Conservation (phyloP, 2,797 vertebrate species). For the Poecile montanus region DNA sequence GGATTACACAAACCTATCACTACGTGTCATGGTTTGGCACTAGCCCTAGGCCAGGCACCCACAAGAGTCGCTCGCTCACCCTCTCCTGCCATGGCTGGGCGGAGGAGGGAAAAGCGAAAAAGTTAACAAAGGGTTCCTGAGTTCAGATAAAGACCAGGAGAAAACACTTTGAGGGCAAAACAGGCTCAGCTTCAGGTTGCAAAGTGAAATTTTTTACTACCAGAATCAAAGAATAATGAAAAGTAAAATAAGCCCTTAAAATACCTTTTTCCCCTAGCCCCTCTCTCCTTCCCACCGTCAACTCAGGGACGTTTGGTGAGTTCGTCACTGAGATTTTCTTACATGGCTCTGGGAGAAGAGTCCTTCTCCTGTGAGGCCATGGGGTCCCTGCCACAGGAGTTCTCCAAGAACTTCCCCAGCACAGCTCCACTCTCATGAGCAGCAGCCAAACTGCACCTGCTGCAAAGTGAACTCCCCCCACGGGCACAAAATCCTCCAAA, state of each 20-base stretch:
- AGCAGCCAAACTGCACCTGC: neutral
- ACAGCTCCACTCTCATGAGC: rapidly evolving
- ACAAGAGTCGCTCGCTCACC: rapidly evolving
- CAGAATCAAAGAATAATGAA: neutral
- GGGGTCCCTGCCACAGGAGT: rapidly evolving
- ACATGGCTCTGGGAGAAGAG: rapidly evolving
- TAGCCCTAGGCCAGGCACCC: neutral
- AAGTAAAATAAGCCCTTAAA: neutral
- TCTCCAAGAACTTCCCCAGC: rapidly evolving
- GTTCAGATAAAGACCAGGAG: neutral
- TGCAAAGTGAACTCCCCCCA: rapidly evolving
- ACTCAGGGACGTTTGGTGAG: rapidly evolving
- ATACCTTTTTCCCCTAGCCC: neutral
- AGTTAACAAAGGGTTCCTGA: neutral
- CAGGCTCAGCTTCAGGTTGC: neutral
- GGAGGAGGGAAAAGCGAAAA: neutral
- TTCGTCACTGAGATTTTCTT: neutral
- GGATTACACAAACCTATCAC: neutral
- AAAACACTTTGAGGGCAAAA: neutral
- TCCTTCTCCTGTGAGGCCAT: rapidly evolving
- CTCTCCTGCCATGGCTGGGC: too few relatives aligned
- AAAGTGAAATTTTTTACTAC: neutral
- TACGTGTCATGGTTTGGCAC: neutral
- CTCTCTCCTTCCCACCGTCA: neutral
- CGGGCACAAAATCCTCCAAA: neutral